Percentiles rank a stretch among this genome's conserved stretches.
Conservation (phyloP, 2,113 vertebrate genomes). For the Tonatia bakeri region DNA sequence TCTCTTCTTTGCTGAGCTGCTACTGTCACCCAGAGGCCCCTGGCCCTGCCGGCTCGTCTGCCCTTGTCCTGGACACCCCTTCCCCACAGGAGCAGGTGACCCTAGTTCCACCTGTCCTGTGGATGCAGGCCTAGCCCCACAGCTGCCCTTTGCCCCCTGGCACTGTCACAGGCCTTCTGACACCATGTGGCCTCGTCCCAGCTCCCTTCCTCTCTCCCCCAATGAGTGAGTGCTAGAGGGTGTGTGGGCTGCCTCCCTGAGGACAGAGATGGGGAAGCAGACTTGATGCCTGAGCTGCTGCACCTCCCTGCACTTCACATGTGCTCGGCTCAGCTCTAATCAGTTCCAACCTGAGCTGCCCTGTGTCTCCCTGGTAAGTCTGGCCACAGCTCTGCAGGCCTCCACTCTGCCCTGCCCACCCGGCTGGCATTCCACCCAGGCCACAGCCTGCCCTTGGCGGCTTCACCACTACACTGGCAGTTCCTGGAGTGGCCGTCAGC, state of each 20-base stretch:
- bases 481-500: neutral
- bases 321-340: neutral
- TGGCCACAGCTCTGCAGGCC: neutral
- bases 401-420: neutral
- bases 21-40: neutral
- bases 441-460: neutral
- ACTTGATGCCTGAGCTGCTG: neutral
- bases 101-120: neutral
- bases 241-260: neutral
- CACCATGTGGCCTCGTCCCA: neutral
- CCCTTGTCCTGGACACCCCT: neutral
- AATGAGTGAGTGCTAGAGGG: neutral
- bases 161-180: neutral
- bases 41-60: accelerated
- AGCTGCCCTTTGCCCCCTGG: too few relatives aligned
- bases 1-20: neutral
- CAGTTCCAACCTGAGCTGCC: neutral
- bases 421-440: neutral
- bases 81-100: neutral
- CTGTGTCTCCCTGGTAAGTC: neutral
- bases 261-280: neutral
- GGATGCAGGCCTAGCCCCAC: neutral
- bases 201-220: accelerated
- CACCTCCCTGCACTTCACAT: neutral
- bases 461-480: neutral